Evolutionary conservation across 1,140 invertebrate species (phyloP).

Genomic region (Phortica variegata): DNA sequence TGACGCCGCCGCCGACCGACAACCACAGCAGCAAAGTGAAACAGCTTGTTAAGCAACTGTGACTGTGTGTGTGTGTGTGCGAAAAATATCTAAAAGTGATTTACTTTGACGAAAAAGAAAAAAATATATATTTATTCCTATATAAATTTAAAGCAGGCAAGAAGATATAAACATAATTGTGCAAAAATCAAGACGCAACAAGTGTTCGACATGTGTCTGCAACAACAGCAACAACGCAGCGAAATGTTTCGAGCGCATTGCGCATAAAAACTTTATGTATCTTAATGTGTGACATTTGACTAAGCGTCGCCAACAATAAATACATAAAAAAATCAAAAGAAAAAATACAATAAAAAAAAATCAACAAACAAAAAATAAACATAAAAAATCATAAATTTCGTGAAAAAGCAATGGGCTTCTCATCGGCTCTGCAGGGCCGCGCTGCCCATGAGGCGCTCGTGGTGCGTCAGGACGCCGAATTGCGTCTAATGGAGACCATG

Average conservation of each 20-base stretch:
- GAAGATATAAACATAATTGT: constrained; percentile 20
- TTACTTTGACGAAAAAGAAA: no score
- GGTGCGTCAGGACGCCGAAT: constrained; percentile 84
- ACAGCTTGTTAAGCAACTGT: constrained; percentile 6
- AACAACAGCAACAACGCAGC: background rate
- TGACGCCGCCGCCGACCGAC: no score
- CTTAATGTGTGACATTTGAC: constrained; percentile 3
- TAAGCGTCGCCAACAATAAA: constrained; percentile 1
- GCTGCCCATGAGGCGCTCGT: constrained; percentile 83
- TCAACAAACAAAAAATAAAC: constrained; percentile 3
- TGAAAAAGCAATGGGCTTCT: constrained; percentile 90
- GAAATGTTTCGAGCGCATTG: no score
- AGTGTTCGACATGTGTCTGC: constrained; percentile 42
- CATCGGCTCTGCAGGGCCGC: constrained; percentile 76
- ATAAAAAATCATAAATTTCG: constrained; percentile 5
- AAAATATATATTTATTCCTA: background rate
- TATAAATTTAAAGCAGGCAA: constrained; percentile 10
- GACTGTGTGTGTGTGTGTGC: no score
- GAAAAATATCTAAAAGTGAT: constrained; percentile 20
- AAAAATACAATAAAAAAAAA: constrained; percentile 2
- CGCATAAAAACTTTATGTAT: no score
- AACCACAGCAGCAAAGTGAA: constrained; percentile 7
- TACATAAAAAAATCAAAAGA: constrained; percentile 8
- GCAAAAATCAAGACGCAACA: constrained; percentile 36
- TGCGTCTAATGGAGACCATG: constrained; percentile 86